phyloP scores from a whole-genome alignment of 2,888 invertebrate genomes.

The Limnephilus rhombicus region DNA sequence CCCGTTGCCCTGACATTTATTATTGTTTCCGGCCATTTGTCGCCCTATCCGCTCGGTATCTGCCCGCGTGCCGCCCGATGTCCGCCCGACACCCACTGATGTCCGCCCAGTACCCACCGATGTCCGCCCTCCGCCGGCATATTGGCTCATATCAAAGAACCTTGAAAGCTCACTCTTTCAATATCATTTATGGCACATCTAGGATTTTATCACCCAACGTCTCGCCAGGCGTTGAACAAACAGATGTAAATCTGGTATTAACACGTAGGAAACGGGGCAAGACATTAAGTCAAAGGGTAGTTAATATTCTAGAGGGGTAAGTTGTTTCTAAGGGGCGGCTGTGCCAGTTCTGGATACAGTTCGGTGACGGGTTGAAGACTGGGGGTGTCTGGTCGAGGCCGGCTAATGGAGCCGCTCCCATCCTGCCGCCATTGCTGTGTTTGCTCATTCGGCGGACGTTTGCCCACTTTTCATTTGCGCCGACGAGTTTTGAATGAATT shows the following conservation, averaged over 20 bases:
- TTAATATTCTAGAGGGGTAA: not conserved
- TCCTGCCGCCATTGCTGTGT: constrained; percentile 52
- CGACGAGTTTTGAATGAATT: not conserved
- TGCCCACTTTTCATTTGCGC: constrained; percentile 31
- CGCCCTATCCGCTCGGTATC: not conserved
- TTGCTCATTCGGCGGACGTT: constrained; percentile 52
- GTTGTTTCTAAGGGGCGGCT: not conserved
- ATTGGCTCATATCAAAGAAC: constrained; percentile 7
- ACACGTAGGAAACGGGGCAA: not conserved
- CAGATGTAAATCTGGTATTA: constrained; percentile 3
- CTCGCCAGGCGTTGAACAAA: not conserved
- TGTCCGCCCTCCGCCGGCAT: constrained; percentile 10
- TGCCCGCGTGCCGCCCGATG: not conserved
- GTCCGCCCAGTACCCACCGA: not conserved
- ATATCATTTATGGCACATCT: not conserved
- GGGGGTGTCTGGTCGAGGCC: constrained; percentile 44
- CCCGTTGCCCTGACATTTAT: constrained; percentile 33
- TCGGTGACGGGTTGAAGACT: not conserved
- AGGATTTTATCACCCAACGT: not conserved
- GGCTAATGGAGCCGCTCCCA: constrained; percentile 67
- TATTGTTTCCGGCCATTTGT: constrained; percentile 48
- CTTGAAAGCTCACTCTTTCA: not conserved
- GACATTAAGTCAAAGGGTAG: not conserved
- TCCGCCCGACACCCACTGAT: not conserved
- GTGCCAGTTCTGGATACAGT: not conserved